Evolutionary conservation across 2,888 invertebrate species (phyloP).

Genomic region (Dorcus parallelipipedus): DNA sequence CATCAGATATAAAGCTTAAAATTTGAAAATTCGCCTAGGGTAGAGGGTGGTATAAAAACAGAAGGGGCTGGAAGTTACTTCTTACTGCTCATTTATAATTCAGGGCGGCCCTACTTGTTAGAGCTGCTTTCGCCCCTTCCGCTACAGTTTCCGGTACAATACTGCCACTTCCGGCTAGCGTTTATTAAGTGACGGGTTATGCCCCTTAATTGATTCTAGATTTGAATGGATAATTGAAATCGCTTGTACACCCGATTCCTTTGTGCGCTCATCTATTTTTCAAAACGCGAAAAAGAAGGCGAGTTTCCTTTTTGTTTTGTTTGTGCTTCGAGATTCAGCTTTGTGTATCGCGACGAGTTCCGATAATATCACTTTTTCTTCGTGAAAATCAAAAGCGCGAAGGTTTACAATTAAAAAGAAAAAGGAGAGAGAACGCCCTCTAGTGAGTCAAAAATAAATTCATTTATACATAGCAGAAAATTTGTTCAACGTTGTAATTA

Average conservation of each 20-base stretch:
- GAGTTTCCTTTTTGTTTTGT: no score
- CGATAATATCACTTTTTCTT: no score
- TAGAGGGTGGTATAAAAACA: slow-evolving; percentile 43
- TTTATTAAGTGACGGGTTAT: slow-evolving; percentile 33
- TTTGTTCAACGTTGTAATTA: no score
- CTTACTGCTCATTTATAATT: slow-evolving; percentile 52
- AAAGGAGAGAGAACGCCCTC: no score
- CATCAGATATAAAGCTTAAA: slow-evolving; percentile 41
- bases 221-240: slow-evolving; percentile 30
- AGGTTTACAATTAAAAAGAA: no score
- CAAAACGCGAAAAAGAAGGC: no score
- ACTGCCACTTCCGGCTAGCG: slow-evolving; percentile 40
- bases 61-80: slow-evolving; percentile 46
- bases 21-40: slow-evolving; percentile 41
- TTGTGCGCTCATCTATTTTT: no score
- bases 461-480: no score
- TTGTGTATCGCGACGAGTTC: no score
- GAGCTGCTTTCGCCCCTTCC: slow-evolving; percentile 26
- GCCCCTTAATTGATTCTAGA: slow-evolving; percentile 33
- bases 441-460: no score
- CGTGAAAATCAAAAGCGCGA: no score
- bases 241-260: slow-evolving; percentile 21
- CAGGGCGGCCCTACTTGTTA: slow-evolving; percentile 40
- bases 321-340: no score
- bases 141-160: slow-evolving; percentile 42